Conservation (phyloP, 2,113 vertebrate species). For the Phalacrocorax pelagicus region DNA sequence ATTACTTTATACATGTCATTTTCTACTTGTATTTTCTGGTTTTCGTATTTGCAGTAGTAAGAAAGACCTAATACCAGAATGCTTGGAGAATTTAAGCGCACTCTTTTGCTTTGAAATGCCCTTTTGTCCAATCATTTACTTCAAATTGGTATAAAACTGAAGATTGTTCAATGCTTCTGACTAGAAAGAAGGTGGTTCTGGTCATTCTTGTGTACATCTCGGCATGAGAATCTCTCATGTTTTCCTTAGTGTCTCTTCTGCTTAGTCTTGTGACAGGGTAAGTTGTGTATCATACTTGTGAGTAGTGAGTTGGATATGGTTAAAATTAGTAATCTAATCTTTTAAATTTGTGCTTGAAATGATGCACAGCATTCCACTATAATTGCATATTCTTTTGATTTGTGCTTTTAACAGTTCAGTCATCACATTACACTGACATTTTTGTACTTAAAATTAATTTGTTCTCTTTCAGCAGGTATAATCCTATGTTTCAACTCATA, state of each 20-base stretch:
- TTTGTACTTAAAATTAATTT: slow-evolving; percentile 52
- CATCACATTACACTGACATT: neutral
- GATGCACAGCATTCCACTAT: neutral
- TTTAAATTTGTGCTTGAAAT: neutral
- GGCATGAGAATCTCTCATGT: neutral
- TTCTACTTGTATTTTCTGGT: neutral
- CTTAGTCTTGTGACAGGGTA: neutral
- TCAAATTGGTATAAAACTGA: neutral
- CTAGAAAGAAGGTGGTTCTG: neutral
- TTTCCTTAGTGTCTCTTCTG: neutral
- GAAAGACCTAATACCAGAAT: neutral
- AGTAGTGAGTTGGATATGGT: neutral
- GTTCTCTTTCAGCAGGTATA: slow-evolving; percentile 66
- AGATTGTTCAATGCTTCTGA: neutral
- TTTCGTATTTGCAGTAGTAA: neutral
- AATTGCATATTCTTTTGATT: neutral
- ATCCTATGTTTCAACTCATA: slow-evolving; percentile 58
- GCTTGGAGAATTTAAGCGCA: neutral
- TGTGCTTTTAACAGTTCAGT: neutral
- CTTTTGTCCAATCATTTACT: neutral
- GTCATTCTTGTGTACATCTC: neutral
- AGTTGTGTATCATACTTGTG: neutral
- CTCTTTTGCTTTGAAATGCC: neutral
- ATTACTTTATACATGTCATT: neutral
- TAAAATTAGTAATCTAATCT: neutral